Percentiles rank a stretch among this genome's conserved stretches.
phyloP scores from a whole-genome alignment of 30 jellyfish, hydroid and myxozoan genomes.

The Cassiopea xamachana region DNA sequence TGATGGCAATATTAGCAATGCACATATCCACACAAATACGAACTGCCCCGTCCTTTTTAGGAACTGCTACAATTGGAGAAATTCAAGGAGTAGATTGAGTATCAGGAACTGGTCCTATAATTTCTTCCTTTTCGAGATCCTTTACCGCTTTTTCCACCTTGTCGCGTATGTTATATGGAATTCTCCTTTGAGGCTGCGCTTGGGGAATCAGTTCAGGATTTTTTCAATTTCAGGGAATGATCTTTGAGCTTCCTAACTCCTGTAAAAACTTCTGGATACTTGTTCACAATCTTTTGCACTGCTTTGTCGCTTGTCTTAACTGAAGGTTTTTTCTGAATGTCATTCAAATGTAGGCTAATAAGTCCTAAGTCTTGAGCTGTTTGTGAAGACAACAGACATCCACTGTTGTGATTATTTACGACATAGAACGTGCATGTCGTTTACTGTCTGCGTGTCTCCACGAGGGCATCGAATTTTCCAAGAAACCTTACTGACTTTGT shows the following conservation, averaged over 20 bases:
- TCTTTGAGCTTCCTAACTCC: slow-evolving; percentile 35
- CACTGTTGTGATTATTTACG: slow-evolving; percentile 21
- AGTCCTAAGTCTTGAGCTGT: slow-evolving; percentile 47
- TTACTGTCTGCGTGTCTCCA: slow-evolving; percentile 13
- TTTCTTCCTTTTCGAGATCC: slow-evolving; percentile 55
- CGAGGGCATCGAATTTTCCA: slow-evolving; percentile 37
- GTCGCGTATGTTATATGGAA: slow-evolving; percentile 71
- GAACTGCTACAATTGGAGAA: slow-evolving; percentile 52
- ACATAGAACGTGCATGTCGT: slow-evolving; percentile 48
- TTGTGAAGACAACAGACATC: slow-evolving; percentile 13
- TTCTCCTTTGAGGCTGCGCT: slow-evolving; percentile 50
- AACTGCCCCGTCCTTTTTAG: slow-evolving; percentile 61
- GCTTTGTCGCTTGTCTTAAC: slow-evolving; percentile 16
- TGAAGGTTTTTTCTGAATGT: background rate
- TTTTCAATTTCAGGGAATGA: background rate
- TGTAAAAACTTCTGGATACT: slow-evolving; percentile 21
- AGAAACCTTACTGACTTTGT: slow-evolving; percentile 26
- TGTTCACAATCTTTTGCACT: background rate
- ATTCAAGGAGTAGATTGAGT: slow-evolving; percentile 68
- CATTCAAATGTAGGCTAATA: slow-evolving; percentile 24
- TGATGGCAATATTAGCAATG: slow-evolving; percentile 66
- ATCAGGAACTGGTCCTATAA: slow-evolving; percentile 58
- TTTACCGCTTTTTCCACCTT: slow-evolving; percentile 46
- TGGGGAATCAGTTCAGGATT: slow-evolving; percentile 11
- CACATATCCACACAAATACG: slow-evolving; percentile 86